Evolutionary conservation across 2,888 invertebrate genomes (phyloP).

Genomic region (Calameuta filiformis): DNA sequence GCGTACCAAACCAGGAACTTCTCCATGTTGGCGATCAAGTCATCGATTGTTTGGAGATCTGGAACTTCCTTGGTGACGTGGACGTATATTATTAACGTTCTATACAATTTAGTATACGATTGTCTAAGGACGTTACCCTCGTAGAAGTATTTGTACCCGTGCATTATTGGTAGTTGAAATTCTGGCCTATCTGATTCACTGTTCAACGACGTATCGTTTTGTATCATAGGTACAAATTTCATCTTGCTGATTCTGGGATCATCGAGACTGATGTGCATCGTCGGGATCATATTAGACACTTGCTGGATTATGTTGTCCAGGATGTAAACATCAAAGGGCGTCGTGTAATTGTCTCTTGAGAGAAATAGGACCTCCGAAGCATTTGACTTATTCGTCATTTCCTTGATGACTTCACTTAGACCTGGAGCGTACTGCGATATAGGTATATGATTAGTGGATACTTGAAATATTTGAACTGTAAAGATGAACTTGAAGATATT

Average conservation of each 20-base stretch:
- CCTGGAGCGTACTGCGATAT: not conserved
- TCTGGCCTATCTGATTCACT: not conserved
- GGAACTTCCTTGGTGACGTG: not conserved
- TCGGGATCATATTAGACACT: not conserved
- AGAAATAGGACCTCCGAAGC: not conserved
- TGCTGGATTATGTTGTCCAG: not conserved
- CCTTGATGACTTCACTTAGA: not conserved
- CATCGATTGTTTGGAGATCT: not conserved
- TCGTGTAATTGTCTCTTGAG: not conserved
- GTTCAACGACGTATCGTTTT: not conserved
- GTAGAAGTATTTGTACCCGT: not conserved
- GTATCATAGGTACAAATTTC: not conserved
- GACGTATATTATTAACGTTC: not conserved
- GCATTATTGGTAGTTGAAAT: not conserved
- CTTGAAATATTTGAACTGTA: not conserved
- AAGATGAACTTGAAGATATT: not conserved
- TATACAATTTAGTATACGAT: not conserved
- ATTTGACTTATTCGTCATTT: not conserved
- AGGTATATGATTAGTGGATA: not conserved
- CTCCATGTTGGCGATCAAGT: not conserved
- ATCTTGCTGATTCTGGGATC: not conserved
- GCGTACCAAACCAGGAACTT: not conserved
- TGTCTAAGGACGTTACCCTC: not conserved
- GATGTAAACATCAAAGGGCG: not conserved
- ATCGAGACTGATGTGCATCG: not conserved